phyloP scores from a whole-genome alignment of 2,113 vertebrate genomes.

The Cryptotis parvus region DNA sequence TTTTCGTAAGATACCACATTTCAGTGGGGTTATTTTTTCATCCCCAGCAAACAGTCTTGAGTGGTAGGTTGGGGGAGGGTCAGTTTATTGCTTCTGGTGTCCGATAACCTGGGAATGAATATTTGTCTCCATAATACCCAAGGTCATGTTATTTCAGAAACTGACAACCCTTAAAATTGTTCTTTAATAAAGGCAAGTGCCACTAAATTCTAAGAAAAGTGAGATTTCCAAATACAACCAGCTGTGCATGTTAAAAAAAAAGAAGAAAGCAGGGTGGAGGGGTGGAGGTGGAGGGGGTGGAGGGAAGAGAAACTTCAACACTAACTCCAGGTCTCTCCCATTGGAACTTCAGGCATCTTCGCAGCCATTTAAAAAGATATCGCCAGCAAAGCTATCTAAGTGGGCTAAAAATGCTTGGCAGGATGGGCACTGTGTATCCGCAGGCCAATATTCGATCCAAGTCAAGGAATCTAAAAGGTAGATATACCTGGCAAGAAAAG shows the following conservation, averaged over 20 bases:
- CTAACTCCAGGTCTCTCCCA: not conserved
- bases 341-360: conserved; percentile 59
- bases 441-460: conserved; percentile 93
- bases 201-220: conserved; percentile 59
- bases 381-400: conserved; percentile 85
- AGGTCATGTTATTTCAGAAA: conserved; percentile 66
- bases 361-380: conserved; percentile 87
- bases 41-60: conserved; percentile 45
- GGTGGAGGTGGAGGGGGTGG: no score
- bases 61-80: conserved; percentile 44
- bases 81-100: conserved; percentile 64
- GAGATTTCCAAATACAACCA: conserved; percentile 52
- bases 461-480: conserved; percentile 93
- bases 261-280: conserved; percentile 20
- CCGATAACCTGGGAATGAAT: conserved; percentile 63
- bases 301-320: not conserved
- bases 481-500: conserved; percentile 89
- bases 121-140: conserved; percentile 8
- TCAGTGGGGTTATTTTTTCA: conserved; percentile 58
- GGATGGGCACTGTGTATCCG: conserved; percentile 71
- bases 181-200: conserved; percentile 43
- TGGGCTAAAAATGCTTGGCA: conserved; percentile 82
- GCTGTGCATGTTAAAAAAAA: conserved; percentile 1
- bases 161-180: conserved; percentile 37
- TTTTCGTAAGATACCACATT: conserved; percentile 72